phyloP scores from a whole-genome alignment of 2,888 invertebrate species.

The Stenolophus ochropezus region DNA sequence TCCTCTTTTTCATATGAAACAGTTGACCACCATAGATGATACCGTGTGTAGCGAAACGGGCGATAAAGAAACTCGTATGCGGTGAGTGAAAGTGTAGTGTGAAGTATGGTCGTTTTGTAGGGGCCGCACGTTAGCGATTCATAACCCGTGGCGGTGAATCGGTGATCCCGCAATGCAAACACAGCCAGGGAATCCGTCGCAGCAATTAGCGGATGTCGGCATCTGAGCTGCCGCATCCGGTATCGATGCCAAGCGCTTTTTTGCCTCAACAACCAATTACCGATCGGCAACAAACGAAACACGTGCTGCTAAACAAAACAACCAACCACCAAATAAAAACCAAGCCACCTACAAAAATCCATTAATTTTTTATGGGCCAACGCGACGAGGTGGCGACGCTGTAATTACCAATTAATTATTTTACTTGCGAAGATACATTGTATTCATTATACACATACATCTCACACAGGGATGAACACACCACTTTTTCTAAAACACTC shows the following conservation, averaged over 20 bases:
- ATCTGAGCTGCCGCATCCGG: not conserved
- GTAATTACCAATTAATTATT: not conserved
- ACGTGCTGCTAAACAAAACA: slow-evolving; percentile 51
- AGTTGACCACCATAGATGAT: no score
- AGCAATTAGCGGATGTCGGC: not conserved
- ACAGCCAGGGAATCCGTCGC: no score
- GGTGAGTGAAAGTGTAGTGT: no score
- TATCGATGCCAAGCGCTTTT: not conserved
- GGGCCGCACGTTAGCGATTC: not conserved
- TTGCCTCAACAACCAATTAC: slow-evolving; percentile 44
- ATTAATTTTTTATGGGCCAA: slow-evolving; percentile 54
- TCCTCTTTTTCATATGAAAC: no score
- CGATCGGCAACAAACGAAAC: slow-evolving; percentile 44
- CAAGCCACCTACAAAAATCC: slow-evolving; percentile 56
- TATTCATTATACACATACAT: not conserved
- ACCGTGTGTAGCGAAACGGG: no score
- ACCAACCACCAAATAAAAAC: slow-evolving; percentile 52
- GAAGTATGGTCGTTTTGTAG: no score
- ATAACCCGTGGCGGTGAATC: not conserved
- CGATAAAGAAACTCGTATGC: no score
- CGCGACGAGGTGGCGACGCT: slow-evolving; percentile 4
- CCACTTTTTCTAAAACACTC: no score
- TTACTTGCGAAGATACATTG: not conserved
- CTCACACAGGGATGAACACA: not conserved
- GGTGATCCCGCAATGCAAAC: not conserved